Conservation (phyloP, 1,140 invertebrate genomes). For the Caerostris darwini region DNA sequence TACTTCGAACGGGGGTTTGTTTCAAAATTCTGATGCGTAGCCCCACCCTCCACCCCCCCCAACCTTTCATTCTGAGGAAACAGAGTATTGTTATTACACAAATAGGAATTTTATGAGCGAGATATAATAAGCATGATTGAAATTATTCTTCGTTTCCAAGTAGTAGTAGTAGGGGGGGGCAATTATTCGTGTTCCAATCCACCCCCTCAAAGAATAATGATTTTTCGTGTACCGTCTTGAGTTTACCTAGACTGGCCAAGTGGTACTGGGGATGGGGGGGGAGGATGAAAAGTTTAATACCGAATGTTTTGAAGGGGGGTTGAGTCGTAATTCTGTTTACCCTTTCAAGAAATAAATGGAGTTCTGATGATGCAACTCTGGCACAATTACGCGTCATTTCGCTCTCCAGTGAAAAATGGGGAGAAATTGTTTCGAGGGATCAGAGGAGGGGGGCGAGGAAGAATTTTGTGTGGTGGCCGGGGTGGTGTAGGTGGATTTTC, state of each 20-base stretch:
- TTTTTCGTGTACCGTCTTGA: conserved; percentile 6
- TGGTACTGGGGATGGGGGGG: not conserved
- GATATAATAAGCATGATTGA: conserved; percentile 58
- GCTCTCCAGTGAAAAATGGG: conserved; percentile 24
- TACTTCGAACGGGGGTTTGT: not conserved
- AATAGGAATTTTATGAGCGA: conserved; percentile 53
- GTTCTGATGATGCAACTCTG: conserved; percentile 36
- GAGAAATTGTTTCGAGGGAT: not conserved
- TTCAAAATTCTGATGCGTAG: conserved; percentile 42
- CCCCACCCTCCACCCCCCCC: not conserved
- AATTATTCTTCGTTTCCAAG: conserved; percentile 22
- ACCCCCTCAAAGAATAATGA: not conserved
- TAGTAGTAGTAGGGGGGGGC: not conserved
- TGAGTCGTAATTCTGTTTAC: not conserved
- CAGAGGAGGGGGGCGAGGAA: not conserved
- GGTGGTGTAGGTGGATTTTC: not conserved
- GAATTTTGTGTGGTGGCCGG: not conserved
- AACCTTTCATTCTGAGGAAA: not conserved
- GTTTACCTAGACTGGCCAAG: not conserved
- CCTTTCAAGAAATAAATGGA: conserved; percentile 33
- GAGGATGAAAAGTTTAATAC: not conserved
- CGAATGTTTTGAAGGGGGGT: not conserved
- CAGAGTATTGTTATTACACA: conserved; percentile 38
- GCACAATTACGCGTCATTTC: conserved; percentile 21
- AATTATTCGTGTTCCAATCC: not conserved